phyloP scores from a whole-genome alignment of 1,140 invertebrate genomes.

The Tribolium castaneum region DNA sequence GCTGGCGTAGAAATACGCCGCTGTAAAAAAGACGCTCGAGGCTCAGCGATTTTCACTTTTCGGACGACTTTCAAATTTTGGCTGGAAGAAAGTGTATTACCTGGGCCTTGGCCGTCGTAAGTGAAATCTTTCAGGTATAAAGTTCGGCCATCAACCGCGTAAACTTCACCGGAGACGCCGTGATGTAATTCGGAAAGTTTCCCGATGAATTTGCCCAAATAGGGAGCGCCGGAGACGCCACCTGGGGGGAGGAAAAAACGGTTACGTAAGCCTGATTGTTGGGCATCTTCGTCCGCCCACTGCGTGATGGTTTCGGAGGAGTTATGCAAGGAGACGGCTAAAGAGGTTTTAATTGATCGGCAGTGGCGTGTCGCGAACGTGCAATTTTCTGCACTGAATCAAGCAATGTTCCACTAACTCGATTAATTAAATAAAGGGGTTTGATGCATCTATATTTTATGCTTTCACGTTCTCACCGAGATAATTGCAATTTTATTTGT shows the following conservation, averaged over 20 bases:
- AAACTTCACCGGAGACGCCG: slow-evolving; percentile 86
- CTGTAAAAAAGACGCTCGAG: slow-evolving; percentile 66
- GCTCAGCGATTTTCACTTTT: slow-evolving; percentile 20
- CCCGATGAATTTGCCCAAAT: slow-evolving; percentile 84
- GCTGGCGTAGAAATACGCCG: slow-evolving; percentile 86
- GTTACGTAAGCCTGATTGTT: neutral
- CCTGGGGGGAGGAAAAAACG: slow-evolving; percentile 40
- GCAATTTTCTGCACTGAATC: slow-evolving; percentile 21
- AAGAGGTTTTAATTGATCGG: neutral
- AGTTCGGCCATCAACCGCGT: slow-evolving; percentile 87
- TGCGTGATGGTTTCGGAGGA: neutral
- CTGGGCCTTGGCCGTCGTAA: slow-evolving; percentile 90
- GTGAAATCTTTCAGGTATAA: slow-evolving; percentile 88
- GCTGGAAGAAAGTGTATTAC: slow-evolving; percentile 64
- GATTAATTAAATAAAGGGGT: neutral
- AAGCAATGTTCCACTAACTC: neutral
- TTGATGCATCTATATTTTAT: slow-evolving; percentile 15
- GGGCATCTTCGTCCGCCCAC: neutral
- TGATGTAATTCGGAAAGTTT: slow-evolving; percentile 83
- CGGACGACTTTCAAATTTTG: neutral
- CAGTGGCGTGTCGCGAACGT: neutral
- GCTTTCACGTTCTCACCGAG: slow-evolving; percentile 15
- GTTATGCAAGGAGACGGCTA: neutral
- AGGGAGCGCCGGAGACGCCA: slow-evolving; percentile 62
- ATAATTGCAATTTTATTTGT: slow-evolving; percentile 21